These are phyloP conservation scores for Limnephilus marmoratus DNA, from an alignment of 2,888 invertebrate genomes.

Conservation along the genomic window DNA sequence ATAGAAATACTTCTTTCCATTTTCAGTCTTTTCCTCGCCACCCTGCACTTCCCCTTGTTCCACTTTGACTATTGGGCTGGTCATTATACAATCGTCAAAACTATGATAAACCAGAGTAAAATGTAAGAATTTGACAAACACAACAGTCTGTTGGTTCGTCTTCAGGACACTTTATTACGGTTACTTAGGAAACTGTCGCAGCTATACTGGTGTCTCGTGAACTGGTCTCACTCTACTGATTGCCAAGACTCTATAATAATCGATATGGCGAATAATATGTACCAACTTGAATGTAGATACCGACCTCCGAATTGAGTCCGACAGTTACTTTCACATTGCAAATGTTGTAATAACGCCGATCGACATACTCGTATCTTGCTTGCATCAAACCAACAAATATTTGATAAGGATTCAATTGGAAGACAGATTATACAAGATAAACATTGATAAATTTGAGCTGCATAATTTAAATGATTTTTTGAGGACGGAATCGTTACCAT, in stretches of 20 bases:
- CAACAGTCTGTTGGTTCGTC: background rate
- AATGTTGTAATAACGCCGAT: background rate
- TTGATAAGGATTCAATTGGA: background rate
- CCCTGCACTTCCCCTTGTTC: conserved; percentile 72
- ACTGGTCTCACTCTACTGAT: background rate
- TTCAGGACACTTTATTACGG: background rate
- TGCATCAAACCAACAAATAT: background rate
- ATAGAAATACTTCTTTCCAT: conserved; percentile 72
- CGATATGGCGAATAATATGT: background rate
- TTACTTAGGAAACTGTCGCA: background rate
- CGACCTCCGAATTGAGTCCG: background rate
- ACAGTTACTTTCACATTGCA: background rate
- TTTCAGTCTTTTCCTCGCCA: conserved; percentile 69
- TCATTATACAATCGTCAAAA: conserved; percentile 38
- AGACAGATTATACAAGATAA: background rate
- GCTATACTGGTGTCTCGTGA: background rate
- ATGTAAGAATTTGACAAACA: background rate
- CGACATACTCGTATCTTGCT: background rate
- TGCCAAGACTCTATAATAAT: background rate
- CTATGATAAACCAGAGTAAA: background rate
- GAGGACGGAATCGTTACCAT: background rate
- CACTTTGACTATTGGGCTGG: conserved; percentile 68
- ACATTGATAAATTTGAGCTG: background rate
- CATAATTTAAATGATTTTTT: background rate
- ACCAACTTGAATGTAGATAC: background rate